Conservation (phyloP, 2,113 vertebrate genomes). For the Tupaia tana region DNA sequence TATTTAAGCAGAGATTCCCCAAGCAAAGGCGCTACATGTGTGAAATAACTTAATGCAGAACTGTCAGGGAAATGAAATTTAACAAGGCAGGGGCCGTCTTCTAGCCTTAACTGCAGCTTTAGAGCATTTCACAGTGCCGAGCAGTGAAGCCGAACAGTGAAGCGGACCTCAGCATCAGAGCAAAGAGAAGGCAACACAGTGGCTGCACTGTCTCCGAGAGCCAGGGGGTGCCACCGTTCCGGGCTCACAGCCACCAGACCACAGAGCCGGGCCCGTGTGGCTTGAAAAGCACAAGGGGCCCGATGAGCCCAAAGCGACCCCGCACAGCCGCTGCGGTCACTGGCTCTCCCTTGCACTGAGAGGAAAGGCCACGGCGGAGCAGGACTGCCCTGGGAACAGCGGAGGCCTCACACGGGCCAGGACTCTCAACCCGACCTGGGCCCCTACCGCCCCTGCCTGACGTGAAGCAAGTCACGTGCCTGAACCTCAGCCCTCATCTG, state of each 20-base stretch:
- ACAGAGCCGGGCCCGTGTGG: not conserved
- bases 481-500: too few relatives aligned
- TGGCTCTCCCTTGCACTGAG: too few relatives aligned
- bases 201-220: constrained; percentile 29
- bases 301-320: too few relatives aligned
- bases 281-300: constrained; percentile 20
- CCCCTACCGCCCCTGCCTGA: too few relatives aligned
- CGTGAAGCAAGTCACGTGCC: too few relatives aligned
- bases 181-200: constrained; percentile 43
- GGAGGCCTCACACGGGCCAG: too few relatives aligned
- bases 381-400: too few relatives aligned
- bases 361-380: too few relatives aligned
- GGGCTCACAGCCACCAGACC: not conserved
- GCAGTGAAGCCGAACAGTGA: constrained; percentile 43
- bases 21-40: not conserved
- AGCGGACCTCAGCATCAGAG: constrained; percentile 30
- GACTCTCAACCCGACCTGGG: too few relatives aligned
- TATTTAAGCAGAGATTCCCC: constrained; percentile 44
- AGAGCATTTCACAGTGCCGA: constrained; percentile 37
- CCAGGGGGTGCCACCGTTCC: not conserved
- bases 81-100: constrained; percentile 65
- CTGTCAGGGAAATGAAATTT: constrained; percentile 46
- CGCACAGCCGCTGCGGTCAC: too few relatives aligned
- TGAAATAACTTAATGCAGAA: constrained; percentile 40
- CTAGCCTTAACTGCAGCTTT: constrained; percentile 60